These are phyloP conservation scores for Tuta absoluta DNA, from an alignment of 2,888 invertebrate species.

Conservation along the genomic window DNA sequence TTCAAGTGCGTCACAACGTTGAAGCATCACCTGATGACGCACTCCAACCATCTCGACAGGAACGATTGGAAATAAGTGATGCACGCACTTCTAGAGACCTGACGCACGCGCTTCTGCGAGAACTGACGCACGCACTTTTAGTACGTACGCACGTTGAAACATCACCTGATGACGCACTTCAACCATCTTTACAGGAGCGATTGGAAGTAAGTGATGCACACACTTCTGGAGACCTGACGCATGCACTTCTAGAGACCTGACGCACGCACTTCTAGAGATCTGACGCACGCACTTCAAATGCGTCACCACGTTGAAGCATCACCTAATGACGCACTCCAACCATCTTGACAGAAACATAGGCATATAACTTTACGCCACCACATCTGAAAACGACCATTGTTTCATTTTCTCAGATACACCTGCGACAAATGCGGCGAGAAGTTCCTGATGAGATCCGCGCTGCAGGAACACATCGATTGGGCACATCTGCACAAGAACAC, in stretches of 20 bases:
- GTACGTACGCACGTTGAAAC: neutral
- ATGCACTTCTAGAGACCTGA: too few relatives aligned
- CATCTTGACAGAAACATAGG: slow-evolving; percentile 42
- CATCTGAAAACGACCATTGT: neutral
- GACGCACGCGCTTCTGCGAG: too few relatives aligned
- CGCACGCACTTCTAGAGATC: too few relatives aligned
- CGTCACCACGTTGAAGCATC: neutral
- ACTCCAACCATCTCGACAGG: slow-evolving; percentile 46
- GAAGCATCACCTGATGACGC: slow-evolving; percentile 52
- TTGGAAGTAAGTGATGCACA: slow-evolving; percentile 48
- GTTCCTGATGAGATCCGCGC: slow-evolving; percentile 48
- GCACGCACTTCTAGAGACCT: too few relatives aligned
- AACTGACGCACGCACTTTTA: slow-evolving; percentile 1
- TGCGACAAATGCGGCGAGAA: slow-evolving; percentile 59
- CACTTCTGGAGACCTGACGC: too few relatives aligned
- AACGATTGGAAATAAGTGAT: slow-evolving; percentile 42
- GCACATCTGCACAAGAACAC: slow-evolving; percentile 56
- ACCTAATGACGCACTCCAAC: slow-evolving; percentile 48
- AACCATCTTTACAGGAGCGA: slow-evolving; percentile 48
- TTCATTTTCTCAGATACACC: slow-evolving; percentile 45
- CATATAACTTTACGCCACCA: neutral
- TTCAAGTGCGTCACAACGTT: slow-evolving; percentile 40
- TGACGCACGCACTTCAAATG: slow-evolving; percentile 8
- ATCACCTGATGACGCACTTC: slow-evolving; percentile 35
- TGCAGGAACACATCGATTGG: slow-evolving; percentile 62